phyloP scores from a whole-genome alignment of 2,888 invertebrate genomes.

The Proisotoma minuta region DNA sequence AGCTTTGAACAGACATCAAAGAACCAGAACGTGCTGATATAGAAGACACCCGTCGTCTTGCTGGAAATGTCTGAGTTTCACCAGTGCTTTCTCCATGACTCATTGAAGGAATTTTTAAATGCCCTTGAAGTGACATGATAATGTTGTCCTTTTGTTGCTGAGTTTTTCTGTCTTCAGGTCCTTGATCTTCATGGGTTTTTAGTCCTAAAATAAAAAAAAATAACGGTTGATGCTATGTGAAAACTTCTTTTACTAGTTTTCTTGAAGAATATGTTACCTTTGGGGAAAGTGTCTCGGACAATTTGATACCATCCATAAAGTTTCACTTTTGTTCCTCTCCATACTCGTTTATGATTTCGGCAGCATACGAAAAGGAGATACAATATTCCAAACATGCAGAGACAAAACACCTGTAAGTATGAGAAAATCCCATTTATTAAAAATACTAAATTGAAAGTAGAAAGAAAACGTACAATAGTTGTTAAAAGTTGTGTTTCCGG shows the following conservation, averaged over 20 bases:
- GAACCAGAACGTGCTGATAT: background rate
- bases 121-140: constrained; percentile 24
- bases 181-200: constrained; percentile 1
- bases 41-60: background rate
- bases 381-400: constrained; percentile 22
- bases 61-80: background rate
- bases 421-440: too few species aligned
- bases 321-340: constrained; percentile 34
- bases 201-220: background rate
- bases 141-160: constrained; percentile 24
- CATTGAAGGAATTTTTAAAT: constrained; percentile 22
- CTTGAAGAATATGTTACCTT: constrained; percentile 22
- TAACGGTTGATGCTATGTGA: background rate
- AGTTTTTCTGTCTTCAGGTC: constrained; percentile 6
- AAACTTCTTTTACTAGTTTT: background rate
- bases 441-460: background rate
- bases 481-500: constrained; percentile 36
- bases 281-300: constrained; percentile 35
- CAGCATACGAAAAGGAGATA: constrained; percentile 30
- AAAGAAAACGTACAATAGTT: constrained; percentile 22
- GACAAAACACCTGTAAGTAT: constrained; percentile 25
- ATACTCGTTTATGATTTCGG: constrained; percentile 24
- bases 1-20: background rate
- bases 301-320: constrained; percentile 35
- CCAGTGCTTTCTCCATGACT: background rate